A percentile compares a stretch with the other conserved stretches of the same genome.
phyloP scores from a whole-genome alignment of 2,113 vertebrate species.

The Balaenoptera acutorostrata region DNA sequence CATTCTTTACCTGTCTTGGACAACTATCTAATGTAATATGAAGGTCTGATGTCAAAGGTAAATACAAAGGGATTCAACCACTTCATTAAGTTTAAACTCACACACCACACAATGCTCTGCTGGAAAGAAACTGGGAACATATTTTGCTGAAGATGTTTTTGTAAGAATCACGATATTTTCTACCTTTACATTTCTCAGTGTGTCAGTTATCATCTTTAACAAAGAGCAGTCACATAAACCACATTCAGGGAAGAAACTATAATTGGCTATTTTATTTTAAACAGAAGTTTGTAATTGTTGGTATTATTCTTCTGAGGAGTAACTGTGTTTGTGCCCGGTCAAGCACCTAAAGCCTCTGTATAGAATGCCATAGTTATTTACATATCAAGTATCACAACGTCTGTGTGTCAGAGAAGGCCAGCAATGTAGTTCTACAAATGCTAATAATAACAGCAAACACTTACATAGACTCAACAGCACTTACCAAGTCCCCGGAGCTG shows the following conservation, averaged over 20 bases:
- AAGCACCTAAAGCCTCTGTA: not conserved
- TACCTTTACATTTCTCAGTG: not conserved
- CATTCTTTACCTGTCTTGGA: not conserved
- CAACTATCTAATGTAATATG: not conserved
- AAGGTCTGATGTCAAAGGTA: not conserved
- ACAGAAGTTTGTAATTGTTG: not conserved
- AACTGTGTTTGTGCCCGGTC: not conserved
- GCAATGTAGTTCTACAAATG: not conserved
- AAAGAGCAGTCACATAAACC: not conserved
- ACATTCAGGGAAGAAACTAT: not conserved
- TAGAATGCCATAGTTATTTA: not conserved
- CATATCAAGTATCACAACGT: not conserved
- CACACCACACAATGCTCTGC: not conserved
- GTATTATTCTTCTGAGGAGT: not conserved
- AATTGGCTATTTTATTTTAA: not conserved
- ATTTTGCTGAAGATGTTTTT: not conserved
- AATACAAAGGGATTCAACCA: not conserved
- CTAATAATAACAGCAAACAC: not conserved
- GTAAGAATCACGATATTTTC: not conserved
- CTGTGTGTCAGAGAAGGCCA: not conserved
- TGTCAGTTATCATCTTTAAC: not conserved
- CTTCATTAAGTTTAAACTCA: not conserved
- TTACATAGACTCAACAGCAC: not conserved
- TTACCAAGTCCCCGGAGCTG: not conserved
- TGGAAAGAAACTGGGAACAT: not conserved